A percentile compares a stretch with the other conserved stretches of the same genome.
Evolutionary conservation across 1,140 invertebrate species (phyloP).

Genomic region (Pteromalus puparum): DNA sequence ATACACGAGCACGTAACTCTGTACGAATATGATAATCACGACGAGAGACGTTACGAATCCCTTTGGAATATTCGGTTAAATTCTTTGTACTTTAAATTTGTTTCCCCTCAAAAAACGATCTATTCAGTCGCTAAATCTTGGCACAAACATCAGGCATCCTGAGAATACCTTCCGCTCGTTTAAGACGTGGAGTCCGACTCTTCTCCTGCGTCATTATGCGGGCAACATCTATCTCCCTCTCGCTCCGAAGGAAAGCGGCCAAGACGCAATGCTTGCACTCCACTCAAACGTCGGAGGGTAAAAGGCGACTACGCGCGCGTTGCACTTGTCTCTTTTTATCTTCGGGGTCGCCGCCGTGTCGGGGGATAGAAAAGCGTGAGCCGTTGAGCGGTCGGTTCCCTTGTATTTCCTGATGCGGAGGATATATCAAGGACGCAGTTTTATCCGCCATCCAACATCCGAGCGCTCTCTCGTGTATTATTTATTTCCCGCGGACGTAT

Average conservation of each 20-base stretch:
- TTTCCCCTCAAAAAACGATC: too few relatives aligned
- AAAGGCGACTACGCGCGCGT: not conserved
- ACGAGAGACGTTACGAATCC: too few relatives aligned
- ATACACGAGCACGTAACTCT: too few relatives aligned
- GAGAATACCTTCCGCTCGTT: not conserved
- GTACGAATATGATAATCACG: too few relatives aligned
- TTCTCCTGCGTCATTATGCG: not conserved
- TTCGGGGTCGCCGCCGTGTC: not conserved
- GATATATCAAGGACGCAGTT: constrained; percentile 45
- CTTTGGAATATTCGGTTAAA: too few relatives aligned
- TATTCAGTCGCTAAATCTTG: too few relatives aligned
- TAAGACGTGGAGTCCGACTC: not conserved
- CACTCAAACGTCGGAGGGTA: not conserved
- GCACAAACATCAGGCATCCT: too few relatives aligned
- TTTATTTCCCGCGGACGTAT: constrained; percentile 67
- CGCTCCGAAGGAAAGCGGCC: not conserved
- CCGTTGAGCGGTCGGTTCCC: constrained; percentile 47
- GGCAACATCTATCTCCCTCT: not conserved
- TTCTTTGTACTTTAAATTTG: too few relatives aligned
- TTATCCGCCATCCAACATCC: constrained; percentile 56
- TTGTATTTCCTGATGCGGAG: constrained; percentile 34
- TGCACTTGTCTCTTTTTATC: not conserved
- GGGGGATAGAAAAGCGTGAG: constrained; percentile 10
- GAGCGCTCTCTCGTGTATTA: constrained; percentile 62
- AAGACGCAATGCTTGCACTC: constrained; percentile 12